Evolutionary conservation across 2,797 vertebrate species (phyloP).

Genomic region (Urophycis tenuis): DNA sequence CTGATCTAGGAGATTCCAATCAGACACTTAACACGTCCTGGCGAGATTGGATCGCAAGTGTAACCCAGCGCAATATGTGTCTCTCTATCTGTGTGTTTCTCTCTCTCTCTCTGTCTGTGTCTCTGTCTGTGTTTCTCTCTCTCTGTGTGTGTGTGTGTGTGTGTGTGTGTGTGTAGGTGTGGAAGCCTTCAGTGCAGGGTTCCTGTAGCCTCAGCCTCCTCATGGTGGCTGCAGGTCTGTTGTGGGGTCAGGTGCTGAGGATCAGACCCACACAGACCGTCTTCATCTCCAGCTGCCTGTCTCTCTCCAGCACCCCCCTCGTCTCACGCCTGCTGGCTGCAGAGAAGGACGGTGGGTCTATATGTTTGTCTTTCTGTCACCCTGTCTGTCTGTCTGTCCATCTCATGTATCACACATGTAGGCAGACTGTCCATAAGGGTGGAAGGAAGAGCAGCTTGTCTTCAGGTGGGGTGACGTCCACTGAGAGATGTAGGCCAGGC

Average conservation of each 20-base stretch:
- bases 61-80: not conserved
- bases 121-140: not conserved
- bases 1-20: not conserved
- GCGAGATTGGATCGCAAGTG: not conserved
- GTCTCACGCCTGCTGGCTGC: slow-evolving; percentile 93
- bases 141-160: slow-evolving; percentile 3
- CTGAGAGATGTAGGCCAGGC: too few species aligned
- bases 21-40: not conserved
- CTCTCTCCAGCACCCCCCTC: slow-evolving; percentile 92
- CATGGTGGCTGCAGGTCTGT: slow-evolving; percentile 85
- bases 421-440: too few species aligned
- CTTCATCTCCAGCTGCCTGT: slow-evolving; percentile 94
- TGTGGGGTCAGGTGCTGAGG: slow-evolving; percentile 86
- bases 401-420: too few species aligned
- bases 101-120: not conserved
- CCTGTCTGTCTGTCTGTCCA: not conserved
- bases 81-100: not conserved
- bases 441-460: too few species aligned
- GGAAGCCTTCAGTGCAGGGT: slow-evolving; percentile 92
- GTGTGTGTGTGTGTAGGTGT: slow-evolving; percentile 72
- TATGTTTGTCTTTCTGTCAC: not conserved
- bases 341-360: slow-evolving; percentile 83
- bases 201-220: slow-evolving; percentile 85
- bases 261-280: slow-evolving; percentile 88
- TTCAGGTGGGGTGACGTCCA: too few species aligned